Evolutionary conservation across 2,888 invertebrate species (phyloP), one percentile per base, ranked within the genome.

Genomic region (Tanytarsus gracilentus): DNA sequence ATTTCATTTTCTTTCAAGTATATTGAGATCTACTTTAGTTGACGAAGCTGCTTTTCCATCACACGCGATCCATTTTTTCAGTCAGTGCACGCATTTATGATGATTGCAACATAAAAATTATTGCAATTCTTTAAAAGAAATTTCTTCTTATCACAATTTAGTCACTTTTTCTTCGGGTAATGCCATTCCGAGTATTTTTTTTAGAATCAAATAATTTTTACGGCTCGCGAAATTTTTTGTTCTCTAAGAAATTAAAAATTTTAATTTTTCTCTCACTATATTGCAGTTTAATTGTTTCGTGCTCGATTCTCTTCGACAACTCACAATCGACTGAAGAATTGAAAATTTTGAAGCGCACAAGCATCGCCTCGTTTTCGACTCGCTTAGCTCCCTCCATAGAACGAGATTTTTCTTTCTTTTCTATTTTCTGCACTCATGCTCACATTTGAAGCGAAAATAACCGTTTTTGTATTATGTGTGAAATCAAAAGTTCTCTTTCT

Each of bases 281-380:
- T 27, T 14, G n/a, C 14, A 26, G n/a, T 50, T 50, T 25, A 23
- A 26, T n/a, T 26, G 26, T 21, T 30, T 33, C 44, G 44, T 23
- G 44, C 23, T 53, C 21, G 14, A 18, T 30, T 33, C 53, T 53
- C 53, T 5, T 53, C 53, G 23, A 33, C 36, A n/a, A 14, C 53
- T 53, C n/a, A 53, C 53, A 53, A 53, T 21, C 30, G 36, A 53
- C 53, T 53, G 53, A 53, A 53, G 51, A 27, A 51, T 36, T 36
- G 36, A 50, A 53, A 49, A 26, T n/a, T 18, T 53, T 53, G 4
- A 11, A 33, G 21, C 23, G 21, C 53, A 8, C 53, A 16, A 26
- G 29, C 30, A 9, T 21, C 21, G 23, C 3, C 11, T 53, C 33
- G 53, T 11, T 53, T 53, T 18, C 11, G n/a, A n/a, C 44, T 44